Base-by-base conservation (phyloP, 64 coral and sea anemone genomes). In the Cladopsammia gracilis region DNA sequence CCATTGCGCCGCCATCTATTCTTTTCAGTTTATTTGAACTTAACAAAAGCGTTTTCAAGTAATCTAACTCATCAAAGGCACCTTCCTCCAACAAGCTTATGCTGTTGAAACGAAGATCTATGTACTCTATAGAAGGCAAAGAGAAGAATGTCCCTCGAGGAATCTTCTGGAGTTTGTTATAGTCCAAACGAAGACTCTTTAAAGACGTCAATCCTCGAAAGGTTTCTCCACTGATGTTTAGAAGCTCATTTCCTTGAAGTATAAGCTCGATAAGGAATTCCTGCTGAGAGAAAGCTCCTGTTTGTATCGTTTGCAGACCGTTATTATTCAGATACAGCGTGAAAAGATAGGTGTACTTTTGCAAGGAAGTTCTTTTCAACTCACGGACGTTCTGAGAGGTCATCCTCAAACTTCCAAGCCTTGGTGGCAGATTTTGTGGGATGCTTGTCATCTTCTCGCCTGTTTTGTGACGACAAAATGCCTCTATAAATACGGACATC, bases 191-290 rank as follows among this genome's bases (percentile, higher is more conserved):
- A 14, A 93, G 64, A 5, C 19, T 44, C 12, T 67, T 1, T 15
- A 93, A 68, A 25, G 71, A 75, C 11, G 3, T 18, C 0, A 93
- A 59, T 56, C 91, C 91, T 25, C 46, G 19, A 93, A 93, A 93
- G 7, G 75, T 93, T 1, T 54, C 62, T 22, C 58, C 5, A 18
- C 11, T 77, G 51, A 93, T 50, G 43, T 57, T 77, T 10, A 11
- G 22, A 11, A 93, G 80, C 19, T 65, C 43, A 58, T 93, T 93
- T 19, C 87, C 69, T 34, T 45, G 22, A 4, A 93, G 82, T 20
- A 68, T 20, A 45, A 93, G 70, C 1, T 18, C 2, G 4, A 1
- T 42, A 7, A 93, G n/a, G 58, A 22, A 43, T 24, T 52, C 10
- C 59, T 86, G 91, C 3, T 75, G 10, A 23, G 23, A 19, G 15